A percentile compares a stretch with the other conserved stretches of the same genome.
Conservation (phyloP, 2,113 vertebrate genomes). For the Corythaeola cristata region DNA sequence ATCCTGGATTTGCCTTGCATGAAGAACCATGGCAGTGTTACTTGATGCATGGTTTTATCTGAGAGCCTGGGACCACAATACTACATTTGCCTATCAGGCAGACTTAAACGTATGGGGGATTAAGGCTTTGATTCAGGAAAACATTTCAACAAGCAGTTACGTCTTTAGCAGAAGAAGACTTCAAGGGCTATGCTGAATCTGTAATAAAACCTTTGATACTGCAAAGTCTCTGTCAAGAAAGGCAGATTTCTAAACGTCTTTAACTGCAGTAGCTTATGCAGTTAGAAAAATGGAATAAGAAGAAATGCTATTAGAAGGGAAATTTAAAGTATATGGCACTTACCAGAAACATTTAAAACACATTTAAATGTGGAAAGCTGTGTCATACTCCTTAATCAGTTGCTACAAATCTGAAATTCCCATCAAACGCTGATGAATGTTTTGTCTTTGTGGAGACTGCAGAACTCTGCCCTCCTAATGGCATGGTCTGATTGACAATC, state of each 20-base stretch:
- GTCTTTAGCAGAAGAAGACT: not conserved
- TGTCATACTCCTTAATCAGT: not conserved
- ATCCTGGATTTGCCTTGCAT: not conserved
- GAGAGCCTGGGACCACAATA: not conserved
- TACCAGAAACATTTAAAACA: not conserved
- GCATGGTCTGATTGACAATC: not conserved
- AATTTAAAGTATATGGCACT: not conserved
- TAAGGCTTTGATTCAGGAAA: constrained; percentile 29
- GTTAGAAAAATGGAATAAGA: not conserved
- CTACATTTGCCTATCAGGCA: not conserved
- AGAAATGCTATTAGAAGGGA: not conserved
- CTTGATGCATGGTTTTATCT: not conserved
- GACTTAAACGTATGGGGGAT: not conserved
- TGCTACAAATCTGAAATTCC: not conserved
- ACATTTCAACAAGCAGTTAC: not conserved
- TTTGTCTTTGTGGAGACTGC: not conserved
- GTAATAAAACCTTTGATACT: not conserved
- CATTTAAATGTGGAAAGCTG: not conserved
- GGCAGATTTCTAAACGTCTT: not conserved
- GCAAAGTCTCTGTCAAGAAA: not conserved
- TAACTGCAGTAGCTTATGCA: not conserved
- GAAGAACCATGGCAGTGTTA: not conserved
- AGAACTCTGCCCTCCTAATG: not conserved
- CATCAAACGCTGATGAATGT: not conserved
- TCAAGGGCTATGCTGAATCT: not conserved